Percentiles rank a stretch among this genome's conserved stretches.
phyloP scores from a whole-genome alignment of 2,888 invertebrate species.

The Lasius fuliginosus region DNA sequence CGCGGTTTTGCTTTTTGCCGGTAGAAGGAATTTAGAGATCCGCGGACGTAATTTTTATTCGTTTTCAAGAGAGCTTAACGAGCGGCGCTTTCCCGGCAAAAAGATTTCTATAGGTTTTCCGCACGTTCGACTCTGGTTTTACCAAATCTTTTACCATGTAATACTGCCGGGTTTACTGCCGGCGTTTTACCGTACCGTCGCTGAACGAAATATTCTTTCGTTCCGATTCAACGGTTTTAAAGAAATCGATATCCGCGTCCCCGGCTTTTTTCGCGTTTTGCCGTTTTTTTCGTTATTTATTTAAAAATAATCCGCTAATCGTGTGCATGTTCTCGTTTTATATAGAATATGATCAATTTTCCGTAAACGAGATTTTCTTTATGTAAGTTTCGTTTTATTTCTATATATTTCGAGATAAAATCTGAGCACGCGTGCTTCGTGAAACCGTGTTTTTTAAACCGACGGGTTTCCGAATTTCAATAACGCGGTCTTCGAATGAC shows the following conservation, averaged over 20 bases:
- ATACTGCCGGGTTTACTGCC: constrained; percentile 45
- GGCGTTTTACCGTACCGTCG: constrained; percentile 15
- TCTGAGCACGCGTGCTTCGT: not conserved
- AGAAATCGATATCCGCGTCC: constrained; percentile 11
- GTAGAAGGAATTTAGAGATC: constrained; percentile 46
- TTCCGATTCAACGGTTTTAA: constrained; percentile 23
- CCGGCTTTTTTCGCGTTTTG: not conserved
- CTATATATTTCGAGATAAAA: not conserved
- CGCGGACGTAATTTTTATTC: constrained; percentile 70
- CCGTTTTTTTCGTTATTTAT: not conserved
- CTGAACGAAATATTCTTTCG: constrained; percentile 27
- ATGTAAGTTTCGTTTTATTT: not conserved
- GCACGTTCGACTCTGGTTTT: constrained; percentile 58
- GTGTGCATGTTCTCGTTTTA: not conserved
- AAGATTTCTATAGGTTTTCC: constrained; percentile 63
- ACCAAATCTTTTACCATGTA: constrained; percentile 44
- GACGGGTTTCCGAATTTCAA: constrained; percentile 10
- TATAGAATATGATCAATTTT: not conserved
- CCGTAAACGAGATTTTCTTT: not conserved
- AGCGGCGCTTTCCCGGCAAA: constrained; percentile 49
- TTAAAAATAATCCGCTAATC: not conserved
- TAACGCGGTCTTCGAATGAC: not conserved
- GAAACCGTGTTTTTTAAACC: not conserved
- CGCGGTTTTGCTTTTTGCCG: constrained; percentile 52
- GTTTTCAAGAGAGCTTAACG: constrained; percentile 66